Evolutionary conservation across 2,888 invertebrate genomes (phyloP), one percentile per base, ranked within the genome.

Genomic region (Netelia melanura): DNA sequence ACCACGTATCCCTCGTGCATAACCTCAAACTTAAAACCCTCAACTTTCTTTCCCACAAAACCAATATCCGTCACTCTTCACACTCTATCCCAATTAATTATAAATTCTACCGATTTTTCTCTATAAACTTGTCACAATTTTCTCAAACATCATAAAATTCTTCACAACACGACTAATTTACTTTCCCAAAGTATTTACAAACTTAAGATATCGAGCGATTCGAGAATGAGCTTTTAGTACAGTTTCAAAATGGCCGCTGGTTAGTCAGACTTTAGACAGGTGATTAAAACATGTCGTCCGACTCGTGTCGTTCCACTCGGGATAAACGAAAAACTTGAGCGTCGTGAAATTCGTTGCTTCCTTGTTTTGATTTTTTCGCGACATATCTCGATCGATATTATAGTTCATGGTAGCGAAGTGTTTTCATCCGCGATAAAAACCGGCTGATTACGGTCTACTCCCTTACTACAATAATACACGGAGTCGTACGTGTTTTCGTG

Each of bases 231-330:
- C 48, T 52, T 72, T 80, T 74, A 90, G 89, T 88, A 84, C 86
- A 80, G 84, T 86, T 87, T 86, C 89, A 91, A 91, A 88, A 91
- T 91, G 91, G 90, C 90, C 86, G 89, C 72, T 87, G 83, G 87
- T 91, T 90, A 91, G 91, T 90, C 90, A 87, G 87, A 84, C 86
- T 87, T 72, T 78, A 78, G 72, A 78, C 72, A 74, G 72, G 61
- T 54, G 72, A 68, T 44, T 6, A 52, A 76, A 44, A 65, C 56
- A 74, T 72, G 52, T 75, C 61, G 38, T 30, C 17, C 43, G 68
- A 44, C 9, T 43, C 43, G 17, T 64, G 14, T 54, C 70, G 70
- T 64, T 64, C 14, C 64, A 14, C 64, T 10, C 64, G 64, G 10
- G 5, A 38, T 38, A 38, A 38, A 38, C 38, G 38, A 38, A 38